These are phyloP conservation scores for Myotis findleyi DNA, from an alignment of 2,797 vertebrate species.

Conservation along the genomic window DNA sequence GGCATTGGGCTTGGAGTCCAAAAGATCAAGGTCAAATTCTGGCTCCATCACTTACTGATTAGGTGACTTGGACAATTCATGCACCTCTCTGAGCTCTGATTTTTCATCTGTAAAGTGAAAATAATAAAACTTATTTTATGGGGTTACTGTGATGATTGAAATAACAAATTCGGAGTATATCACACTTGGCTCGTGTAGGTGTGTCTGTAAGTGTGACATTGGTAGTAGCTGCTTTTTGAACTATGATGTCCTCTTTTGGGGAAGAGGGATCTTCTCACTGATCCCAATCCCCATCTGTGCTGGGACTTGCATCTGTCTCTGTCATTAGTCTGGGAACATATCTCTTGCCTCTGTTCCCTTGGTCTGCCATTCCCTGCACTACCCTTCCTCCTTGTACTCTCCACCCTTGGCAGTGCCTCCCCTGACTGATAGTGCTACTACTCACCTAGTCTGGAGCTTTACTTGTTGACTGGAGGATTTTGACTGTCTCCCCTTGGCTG, in stretches of 20 bases:
- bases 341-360: background rate
- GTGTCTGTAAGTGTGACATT: background rate
- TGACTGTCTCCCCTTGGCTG: background rate
- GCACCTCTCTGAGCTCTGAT: background rate
- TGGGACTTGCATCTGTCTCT: constrained; percentile 37
- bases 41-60: background rate
- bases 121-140: background rate
- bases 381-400: background rate
- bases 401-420: background rate
- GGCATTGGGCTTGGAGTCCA: background rate
- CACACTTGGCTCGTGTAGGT: background rate
- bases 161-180: background rate
- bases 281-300: background rate
- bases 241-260: constrained; percentile 20
- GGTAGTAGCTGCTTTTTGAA: background rate
- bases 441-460: background rate
- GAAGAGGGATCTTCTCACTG: background rate
- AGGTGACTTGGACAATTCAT: background rate
- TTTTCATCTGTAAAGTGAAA: background rate
- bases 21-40: background rate
- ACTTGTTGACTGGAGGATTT: background rate
- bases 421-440: background rate
- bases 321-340: constrained; percentile 10
- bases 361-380: background rate
- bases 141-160: background rate